phyloP scores from a whole-genome alignment of 2,888 invertebrate species.

The Platerodrilus igneus region DNA sequence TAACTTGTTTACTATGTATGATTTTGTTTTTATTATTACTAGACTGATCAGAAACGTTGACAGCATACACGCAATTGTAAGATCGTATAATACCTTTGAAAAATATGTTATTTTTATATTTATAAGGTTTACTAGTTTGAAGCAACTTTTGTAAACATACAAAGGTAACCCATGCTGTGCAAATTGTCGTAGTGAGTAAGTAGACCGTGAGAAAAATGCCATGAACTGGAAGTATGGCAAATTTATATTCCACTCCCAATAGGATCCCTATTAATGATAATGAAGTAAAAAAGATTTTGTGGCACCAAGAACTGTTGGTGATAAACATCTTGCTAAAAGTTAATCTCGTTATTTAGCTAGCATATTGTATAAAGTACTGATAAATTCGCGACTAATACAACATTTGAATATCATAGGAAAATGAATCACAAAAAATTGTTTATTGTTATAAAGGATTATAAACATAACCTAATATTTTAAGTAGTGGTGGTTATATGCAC shows the following conservation, averaged over 20 bases:
- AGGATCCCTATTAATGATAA: conserved; percentile 6
- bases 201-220: conserved; percentile 49
- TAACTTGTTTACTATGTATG: too few species aligned
- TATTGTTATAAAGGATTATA: too few species aligned
- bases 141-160: conserved; percentile 54
- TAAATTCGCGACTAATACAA: too few species aligned
- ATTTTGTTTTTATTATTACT: too few species aligned
- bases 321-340: conserved; percentile 1
- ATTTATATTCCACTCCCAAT: conserved; percentile 20
- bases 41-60: too few species aligned
- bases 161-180: conserved; percentile 51
- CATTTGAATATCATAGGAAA: too few species aligned
- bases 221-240: conserved; percentile 21
- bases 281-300: conserved; percentile 10
- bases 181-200: conserved; percentile 45
- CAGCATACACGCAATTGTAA: too few species aligned
- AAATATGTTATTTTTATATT: too few species aligned
- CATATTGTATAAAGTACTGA: too few species aligned
- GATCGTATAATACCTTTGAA: background rate
- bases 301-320: conserved; percentile 15
- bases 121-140: conserved; percentile 50
- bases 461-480: too few species aligned
- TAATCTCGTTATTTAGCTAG: background rate
- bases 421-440: too few species aligned
- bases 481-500: too few species aligned